Evolutionary conservation across 2,797 vertebrate genomes (phyloP).

Genomic region (Enteromius argenteus): DNA sequence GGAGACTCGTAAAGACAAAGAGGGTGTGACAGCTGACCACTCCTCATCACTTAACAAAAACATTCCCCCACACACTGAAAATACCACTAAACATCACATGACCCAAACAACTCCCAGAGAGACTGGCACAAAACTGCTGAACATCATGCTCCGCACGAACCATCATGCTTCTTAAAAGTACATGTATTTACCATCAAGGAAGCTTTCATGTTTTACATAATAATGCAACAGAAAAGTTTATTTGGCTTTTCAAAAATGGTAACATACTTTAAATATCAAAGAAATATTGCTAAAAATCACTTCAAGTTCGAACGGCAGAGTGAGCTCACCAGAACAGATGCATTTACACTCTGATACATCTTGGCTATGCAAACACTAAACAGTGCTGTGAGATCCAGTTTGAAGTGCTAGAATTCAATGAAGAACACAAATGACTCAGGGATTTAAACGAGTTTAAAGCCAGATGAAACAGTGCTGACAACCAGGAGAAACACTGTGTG

Average conservation of each 20-base stretch:
- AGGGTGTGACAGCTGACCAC: constrained; percentile 73
- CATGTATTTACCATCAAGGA: not conserved
- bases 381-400: no score
- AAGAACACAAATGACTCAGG: no score
- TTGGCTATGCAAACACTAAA: no score
- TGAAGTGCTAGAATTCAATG: no score
- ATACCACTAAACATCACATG: constrained; percentile 69
- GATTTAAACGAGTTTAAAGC: no score
- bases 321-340: no score
- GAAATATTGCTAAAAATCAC: not conserved
- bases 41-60: constrained; percentile 71
- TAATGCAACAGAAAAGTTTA: not conserved
- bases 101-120: constrained; percentile 66
- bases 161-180: not conserved
- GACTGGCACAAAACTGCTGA: constrained; percentile 60
- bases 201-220: not conserved
- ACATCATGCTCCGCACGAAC: not conserved
- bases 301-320: no score
- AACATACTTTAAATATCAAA: not conserved
- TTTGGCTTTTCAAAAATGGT: not conserved
- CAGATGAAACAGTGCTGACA: no score
- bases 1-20: constrained; percentile 49
- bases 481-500: no score
- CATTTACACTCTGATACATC: no score
- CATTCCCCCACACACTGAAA: constrained; percentile 76